Evolutionary conservation across 2,888 invertebrate species (phyloP).

Genomic region (Chironomus riparius): DNA sequence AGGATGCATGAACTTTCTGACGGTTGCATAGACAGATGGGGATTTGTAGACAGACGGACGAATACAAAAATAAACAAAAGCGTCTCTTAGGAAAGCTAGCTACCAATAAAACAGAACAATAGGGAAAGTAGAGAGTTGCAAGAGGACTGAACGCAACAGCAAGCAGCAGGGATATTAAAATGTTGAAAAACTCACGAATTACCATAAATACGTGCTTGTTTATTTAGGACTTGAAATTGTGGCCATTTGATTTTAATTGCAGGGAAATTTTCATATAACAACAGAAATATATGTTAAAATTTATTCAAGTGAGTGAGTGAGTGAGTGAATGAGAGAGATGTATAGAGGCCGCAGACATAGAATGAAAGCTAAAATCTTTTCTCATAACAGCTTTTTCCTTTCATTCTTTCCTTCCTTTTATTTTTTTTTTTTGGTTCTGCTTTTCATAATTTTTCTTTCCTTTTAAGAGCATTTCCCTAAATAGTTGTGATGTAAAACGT

Average conservation of each 20-base stretch:
- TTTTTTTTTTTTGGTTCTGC: not conserved
- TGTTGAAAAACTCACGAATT: constrained; percentile 1
- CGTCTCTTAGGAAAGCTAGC: no score
- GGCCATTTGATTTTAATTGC: constrained; percentile 6
- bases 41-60: no score
- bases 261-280: not conserved
- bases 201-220: constrained; percentile 11
- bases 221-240: constrained; percentile 9
- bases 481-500: no score
- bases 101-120: no score
- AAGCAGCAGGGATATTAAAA: not conserved
- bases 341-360: not conserved
- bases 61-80: no score
- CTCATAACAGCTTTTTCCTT: not conserved
- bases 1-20: no score
- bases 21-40: no score
- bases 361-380: no score
- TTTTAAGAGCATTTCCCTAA: no score
- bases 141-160: not conserved
- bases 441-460: not conserved
- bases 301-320: not conserved
- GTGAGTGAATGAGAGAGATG: not conserved
- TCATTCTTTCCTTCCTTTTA: not conserved
- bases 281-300: not conserved
- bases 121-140: no score